Evolutionary conservation across 2,888 invertebrate species (phyloP).

Genomic region (Agrilus biguttatus): DNA sequence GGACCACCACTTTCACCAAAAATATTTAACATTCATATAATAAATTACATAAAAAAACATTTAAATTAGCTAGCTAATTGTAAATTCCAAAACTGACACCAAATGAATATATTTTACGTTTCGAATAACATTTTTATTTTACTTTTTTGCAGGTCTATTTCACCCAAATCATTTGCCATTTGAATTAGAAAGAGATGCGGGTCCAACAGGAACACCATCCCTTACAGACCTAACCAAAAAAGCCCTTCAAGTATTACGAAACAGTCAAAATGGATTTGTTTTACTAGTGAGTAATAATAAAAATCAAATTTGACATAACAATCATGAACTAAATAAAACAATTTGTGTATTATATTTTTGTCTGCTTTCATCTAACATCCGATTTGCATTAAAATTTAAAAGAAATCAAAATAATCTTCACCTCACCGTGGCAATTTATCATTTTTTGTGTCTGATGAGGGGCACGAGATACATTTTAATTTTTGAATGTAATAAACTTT

Average conservation of each 20-base stretch:
- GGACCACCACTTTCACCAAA: too few species aligned
- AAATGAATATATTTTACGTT: not conserved
- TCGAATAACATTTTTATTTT: not conserved
- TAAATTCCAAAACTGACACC: too few species aligned
- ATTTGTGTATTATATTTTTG: not conserved
- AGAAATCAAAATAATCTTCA: too few species aligned
- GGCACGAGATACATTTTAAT: too few species aligned
- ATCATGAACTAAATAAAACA: too few species aligned
- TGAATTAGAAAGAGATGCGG: slow-evolving; percentile 48
- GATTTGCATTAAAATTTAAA: not conserved
- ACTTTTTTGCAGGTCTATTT: slow-evolving; percentile 43
- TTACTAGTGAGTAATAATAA: slow-evolving; percentile 41
- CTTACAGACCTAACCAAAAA: slow-evolving; percentile 58
- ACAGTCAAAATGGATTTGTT: slow-evolving; percentile 49
- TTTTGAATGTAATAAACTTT: too few species aligned
- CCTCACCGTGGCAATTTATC: too few species aligned
- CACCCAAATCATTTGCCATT: slow-evolving; percentile 57
- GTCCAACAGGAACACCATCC: slow-evolving; percentile 52
- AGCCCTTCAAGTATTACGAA: slow-evolving; percentile 51
- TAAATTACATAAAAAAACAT: too few species aligned
- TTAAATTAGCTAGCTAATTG: too few species aligned
- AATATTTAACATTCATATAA: too few species aligned
- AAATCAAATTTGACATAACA: not conserved
- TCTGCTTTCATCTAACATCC: not conserved
- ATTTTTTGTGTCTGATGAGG: too few species aligned